Percentiles rank a stretch among this genome's conserved stretches.
These are phyloP conservation scores for Myrmophylax atrothorax DNA, from an alignment of 2,113 vertebrate species.

Conservation along the genomic window DNA sequence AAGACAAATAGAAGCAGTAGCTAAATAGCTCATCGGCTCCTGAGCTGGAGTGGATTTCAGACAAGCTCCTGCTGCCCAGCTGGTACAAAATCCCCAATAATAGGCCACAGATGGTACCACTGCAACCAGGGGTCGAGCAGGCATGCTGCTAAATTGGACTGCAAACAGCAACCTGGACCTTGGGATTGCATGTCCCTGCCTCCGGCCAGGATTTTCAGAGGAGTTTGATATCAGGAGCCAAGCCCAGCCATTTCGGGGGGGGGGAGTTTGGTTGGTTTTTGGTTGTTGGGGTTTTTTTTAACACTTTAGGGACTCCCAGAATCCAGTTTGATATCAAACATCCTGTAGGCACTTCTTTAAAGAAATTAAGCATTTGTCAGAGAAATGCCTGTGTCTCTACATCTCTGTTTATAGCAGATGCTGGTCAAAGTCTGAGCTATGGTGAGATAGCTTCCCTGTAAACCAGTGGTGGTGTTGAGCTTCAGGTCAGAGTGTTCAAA, in stretches of 20 bases:
- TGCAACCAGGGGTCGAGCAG: neutral
- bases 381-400: neutral
- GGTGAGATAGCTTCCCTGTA: neutral
- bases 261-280: no score
- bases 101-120: neutral
- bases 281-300: neutral
- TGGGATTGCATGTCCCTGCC: neutral
- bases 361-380: neutral
- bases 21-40: conserved; percentile 32
- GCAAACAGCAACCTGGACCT: neutral
- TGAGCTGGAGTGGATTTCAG: neutral
- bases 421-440: neutral
- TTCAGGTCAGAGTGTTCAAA: neutral
- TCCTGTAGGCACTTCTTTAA: neutral
- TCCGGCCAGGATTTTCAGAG: neutral
- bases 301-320: neutral
- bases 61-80: conserved; percentile 29
- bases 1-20: conserved; percentile 31
- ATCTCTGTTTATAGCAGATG: neutral
- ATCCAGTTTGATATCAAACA: neutral
- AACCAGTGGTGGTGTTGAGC: neutral
- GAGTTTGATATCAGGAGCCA: neutral
- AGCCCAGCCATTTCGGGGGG: neutral
- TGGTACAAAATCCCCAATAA: conserved; percentile 24
- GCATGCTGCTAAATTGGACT: neutral